These are phyloP conservation scores for Yponomeuta cagnagella DNA, from an alignment of 2,888 invertebrate species.

Conservation along the genomic window DNA sequence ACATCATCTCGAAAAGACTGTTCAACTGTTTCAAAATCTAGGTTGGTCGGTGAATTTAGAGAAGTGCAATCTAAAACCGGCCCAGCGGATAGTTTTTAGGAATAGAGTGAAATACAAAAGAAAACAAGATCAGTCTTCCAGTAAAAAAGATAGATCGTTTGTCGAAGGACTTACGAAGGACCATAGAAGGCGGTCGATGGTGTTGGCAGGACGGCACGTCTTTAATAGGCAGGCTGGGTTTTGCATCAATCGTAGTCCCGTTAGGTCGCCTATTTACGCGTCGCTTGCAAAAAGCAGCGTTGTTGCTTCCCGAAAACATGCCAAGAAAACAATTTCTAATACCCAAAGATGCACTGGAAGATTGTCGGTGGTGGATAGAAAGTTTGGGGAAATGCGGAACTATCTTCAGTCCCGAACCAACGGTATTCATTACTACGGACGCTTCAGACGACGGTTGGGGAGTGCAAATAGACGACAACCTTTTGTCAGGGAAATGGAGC, in stretches of 20 bases:
- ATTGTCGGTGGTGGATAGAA: slow-evolving; percentile 22
- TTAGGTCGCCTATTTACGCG: slow-evolving; percentile 20
- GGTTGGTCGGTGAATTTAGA: background rate
- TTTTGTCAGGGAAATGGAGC: slow-evolving; percentile 20
- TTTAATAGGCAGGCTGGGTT: slow-evolving; percentile 22
- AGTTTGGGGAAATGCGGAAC: slow-evolving; percentile 14
- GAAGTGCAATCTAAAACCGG: background rate
- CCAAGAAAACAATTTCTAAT: slow-evolving; percentile 1
- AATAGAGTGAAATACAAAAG: background rate
- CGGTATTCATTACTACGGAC: slow-evolving; percentile 24
- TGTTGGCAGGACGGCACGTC: slow-evolving; percentile 19
- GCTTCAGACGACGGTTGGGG: slow-evolving; percentile 27
- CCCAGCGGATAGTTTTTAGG: background rate
- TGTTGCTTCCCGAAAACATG: background rate
- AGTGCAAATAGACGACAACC: slow-evolving; percentile 18
- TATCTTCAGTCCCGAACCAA: slow-evolving; percentile 18
- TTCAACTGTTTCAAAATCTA: background rate
- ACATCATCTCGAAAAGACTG: background rate
- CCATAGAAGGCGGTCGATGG: slow-evolving; percentile 15
- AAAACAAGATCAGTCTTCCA: background rate
- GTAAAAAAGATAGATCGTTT: background rate
- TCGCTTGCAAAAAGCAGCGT: slow-evolving; percentile 20
- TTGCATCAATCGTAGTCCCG: slow-evolving; percentile 21
- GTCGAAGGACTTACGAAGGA: background rate
- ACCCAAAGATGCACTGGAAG: slow-evolving; percentile 13